Percentiles rank a stretch among this genome's conserved stretches.
phyloP scores from a whole-genome alignment of 2,888 invertebrate genomes.

The Ormyrus rosae region DNA sequence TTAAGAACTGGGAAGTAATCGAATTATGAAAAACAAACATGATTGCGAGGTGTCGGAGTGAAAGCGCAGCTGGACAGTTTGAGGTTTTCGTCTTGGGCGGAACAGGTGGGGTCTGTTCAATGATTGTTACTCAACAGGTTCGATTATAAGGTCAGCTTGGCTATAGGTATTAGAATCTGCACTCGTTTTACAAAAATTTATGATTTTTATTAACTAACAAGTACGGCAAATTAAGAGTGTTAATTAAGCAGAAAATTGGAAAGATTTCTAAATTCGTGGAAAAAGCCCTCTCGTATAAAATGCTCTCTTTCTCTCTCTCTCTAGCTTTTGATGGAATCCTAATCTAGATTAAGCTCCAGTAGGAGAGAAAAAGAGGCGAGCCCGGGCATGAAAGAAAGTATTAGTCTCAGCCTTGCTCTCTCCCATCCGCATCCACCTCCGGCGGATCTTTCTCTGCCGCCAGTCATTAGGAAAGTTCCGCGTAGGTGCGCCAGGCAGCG shows the following conservation, averaged over 20 bases:
- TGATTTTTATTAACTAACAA: constrained; percentile 5
- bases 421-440: constrained; percentile 1
- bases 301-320: constrained; percentile 11
- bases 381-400: constrained; percentile 52
- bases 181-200: neutral
- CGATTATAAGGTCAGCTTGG: neutral
- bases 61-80: neutral
- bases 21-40: constrained; percentile 45
- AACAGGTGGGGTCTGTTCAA: constrained; percentile 15
- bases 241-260: constrained; percentile 7
- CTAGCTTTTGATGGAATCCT: constrained; percentile 56
- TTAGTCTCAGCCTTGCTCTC: constrained; percentile 44
- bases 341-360: constrained; percentile 51
- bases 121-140: neutral
- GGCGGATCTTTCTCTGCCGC: constrained; percentile 19
- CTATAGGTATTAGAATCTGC: neutral
- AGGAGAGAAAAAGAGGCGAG: constrained; percentile 31
- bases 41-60: neutral
- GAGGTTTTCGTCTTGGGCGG: constrained; percentile 31
- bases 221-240: neutral
- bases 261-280: neutral
- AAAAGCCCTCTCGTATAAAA: constrained; percentile 18
- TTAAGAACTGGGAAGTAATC: constrained; percentile 24
- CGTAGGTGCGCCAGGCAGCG: constrained; percentile 34
- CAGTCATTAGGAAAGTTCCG: constrained; percentile 55